Conservation (phyloP, 2,797 vertebrate species). For the Hipposideros larvatus region DNA sequence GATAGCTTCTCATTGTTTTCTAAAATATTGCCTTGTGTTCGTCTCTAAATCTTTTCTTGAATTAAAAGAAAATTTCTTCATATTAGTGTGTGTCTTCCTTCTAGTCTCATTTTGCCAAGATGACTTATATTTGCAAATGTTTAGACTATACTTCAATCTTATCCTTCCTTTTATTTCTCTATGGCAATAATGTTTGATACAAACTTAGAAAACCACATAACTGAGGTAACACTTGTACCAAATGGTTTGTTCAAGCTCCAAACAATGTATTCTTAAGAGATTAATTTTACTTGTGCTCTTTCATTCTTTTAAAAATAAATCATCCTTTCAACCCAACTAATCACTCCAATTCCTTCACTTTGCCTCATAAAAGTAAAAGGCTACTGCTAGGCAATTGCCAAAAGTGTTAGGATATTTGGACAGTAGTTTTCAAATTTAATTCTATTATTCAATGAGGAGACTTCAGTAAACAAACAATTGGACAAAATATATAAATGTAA, state of each 20-base stretch:
- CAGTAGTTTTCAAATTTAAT: constrained; percentile 39
- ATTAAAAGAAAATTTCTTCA: not conserved
- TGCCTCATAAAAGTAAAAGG: constrained; percentile 24
- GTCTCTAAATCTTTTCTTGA: constrained; percentile 21
- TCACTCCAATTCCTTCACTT: not conserved
- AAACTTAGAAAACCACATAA: not conserved
- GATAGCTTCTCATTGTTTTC: not conserved
- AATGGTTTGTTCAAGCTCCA: not conserved
- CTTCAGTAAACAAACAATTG: not conserved
- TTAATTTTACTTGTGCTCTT: not conserved
- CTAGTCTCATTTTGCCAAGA: not conserved
- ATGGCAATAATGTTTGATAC: not conserved
- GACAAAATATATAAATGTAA: not conserved
- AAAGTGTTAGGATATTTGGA: not conserved
- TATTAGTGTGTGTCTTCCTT: not conserved
- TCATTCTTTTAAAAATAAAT: constrained; percentile 15
- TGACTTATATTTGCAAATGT: not conserved
- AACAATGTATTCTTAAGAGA: not conserved
- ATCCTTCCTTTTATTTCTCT: not conserved
- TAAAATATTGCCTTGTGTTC: not conserved
- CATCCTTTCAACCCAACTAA: not conserved
- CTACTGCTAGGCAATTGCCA: not conserved
- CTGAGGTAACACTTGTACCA: not conserved
- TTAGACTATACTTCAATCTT: not conserved
- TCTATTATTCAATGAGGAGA: constrained; percentile 10